Evolutionary conservation across 1,140 invertebrate species (phyloP), one percentile per base, ranked within the genome.

Genomic region (Megalopta genalis): DNA sequence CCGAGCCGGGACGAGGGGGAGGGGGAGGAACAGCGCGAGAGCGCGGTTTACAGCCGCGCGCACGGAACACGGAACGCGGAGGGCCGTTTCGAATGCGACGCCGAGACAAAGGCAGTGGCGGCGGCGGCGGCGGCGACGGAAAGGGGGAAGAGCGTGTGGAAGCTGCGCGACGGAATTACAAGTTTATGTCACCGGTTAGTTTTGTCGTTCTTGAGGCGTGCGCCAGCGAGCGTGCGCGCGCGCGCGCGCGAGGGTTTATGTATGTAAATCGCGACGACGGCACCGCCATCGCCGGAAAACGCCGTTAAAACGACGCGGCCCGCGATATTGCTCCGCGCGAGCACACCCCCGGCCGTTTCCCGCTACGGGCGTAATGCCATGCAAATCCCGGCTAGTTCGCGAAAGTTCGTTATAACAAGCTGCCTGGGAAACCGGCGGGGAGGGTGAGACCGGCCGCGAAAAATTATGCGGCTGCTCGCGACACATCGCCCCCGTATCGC

Each of bases 331-430:
- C 77, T 46, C 42, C 49, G 68, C 37, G 66, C 49, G 16, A 14
- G 25, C 8, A 16, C 25, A 25, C 23, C 39, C 62, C 59, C 49
- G 12, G 25, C 27, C 23, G 32, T 4, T 32, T n/a, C n/a, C n/a
- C n/a, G n/a, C n/a, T n/a, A n/a, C n/a, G n/a, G n/a, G 42, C 25
- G 74, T 88, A 88, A 88, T 87, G 85, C 57, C 66, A 88, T 89
- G 88, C 85, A 88, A 89, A 89, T 89, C 85, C 88, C 85, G 81
- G 81, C 77, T 87, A 86, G 85, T 86, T 88, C 70, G 16, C 85
- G 63, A 88, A 89, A 89, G 86, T 89, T 89, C 81, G 80, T 88
- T 88, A 86, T 84, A 82, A 82, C 79, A 83, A 83, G 70, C 75
- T 86, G 71, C 66, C 37, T 70, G 79, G 57, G 23, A 63, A 18